A percentile compares a stretch with the other conserved stretches of the same genome.
Conservation (phyloP, 2,113 vertebrate species). For the Clinocottus analis region DNA sequence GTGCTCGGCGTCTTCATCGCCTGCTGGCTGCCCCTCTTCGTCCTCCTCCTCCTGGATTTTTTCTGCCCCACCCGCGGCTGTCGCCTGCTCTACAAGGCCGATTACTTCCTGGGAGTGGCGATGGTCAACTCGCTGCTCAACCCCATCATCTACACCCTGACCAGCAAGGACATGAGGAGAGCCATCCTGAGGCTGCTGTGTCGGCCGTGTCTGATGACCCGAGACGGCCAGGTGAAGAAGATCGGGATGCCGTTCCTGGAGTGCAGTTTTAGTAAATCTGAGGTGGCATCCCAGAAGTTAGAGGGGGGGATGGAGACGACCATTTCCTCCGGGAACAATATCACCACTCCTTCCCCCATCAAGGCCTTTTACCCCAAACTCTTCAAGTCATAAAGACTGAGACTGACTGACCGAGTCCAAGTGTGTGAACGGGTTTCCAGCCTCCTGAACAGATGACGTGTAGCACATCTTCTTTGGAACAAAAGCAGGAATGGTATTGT, state of each 20-base stretch:
- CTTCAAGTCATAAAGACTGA: constrained; percentile 71
- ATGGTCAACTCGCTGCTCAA: constrained; percentile 93
- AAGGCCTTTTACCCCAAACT: constrained; percentile 78
- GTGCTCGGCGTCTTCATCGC: constrained; percentile 89
- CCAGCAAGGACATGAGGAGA: constrained; percentile 89
- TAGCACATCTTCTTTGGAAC: constrained; percentile 25
- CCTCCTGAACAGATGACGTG: constrained; percentile 44
- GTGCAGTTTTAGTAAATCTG: constrained; percentile 87
- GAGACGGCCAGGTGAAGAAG: constrained; percentile 76
- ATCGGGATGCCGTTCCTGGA: constrained; percentile 84
- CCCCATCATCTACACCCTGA: constrained; percentile 93
- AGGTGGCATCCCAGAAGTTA: constrained; percentile 80
- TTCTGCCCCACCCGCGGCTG: constrained; percentile 81
- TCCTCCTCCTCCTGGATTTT: constrained; percentile 89
- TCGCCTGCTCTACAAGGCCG: constrained; percentile 85
- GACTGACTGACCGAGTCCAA: constrained; percentile 21
- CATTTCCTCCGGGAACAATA: constrained; percentile 81
- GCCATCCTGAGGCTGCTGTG: constrained; percentile 87
- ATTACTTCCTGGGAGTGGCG: constrained; percentile 91
- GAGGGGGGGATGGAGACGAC: constrained; percentile 83
- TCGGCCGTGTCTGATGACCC: constrained; percentile 79
- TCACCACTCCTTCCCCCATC: constrained; percentile 77
- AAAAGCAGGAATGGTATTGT: constrained; percentile 13
- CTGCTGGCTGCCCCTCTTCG: constrained; percentile 92
- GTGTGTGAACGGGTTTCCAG: constrained; percentile 40